Percentiles rank a stretch among this genome's conserved stretches.
phyloP scores from a whole-genome alignment of 30 jellyfish, hydroid and myxozoan species.

The Chrysaora quinquecirrha region DNA sequence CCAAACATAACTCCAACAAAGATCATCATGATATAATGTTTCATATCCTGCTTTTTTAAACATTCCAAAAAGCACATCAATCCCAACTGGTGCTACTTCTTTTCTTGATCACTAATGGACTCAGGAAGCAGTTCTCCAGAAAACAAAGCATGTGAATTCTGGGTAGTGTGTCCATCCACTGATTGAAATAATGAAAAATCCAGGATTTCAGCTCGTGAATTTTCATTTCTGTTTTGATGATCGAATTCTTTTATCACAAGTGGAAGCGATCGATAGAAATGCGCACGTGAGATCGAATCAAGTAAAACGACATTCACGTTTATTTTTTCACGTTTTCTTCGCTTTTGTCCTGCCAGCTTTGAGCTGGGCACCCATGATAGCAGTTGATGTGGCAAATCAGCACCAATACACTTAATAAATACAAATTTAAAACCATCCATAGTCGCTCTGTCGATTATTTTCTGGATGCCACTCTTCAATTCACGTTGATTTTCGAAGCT shows the following conservation, averaged over 20 bases:
- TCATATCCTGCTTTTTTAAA: slow-evolving; percentile 70
- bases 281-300: slow-evolving; percentile 89
- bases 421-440: slow-evolving; percentile 22
- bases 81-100: slow-evolving; percentile 58
- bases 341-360: too few relatives aligned
- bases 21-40: slow-evolving; percentile 78
- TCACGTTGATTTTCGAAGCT: neutral
- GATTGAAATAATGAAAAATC: slow-evolving; percentile 85
- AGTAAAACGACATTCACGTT: slow-evolving; percentile 68
- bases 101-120: slow-evolving; percentile 32
- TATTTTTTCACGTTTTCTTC: neutral
- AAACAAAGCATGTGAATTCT: slow-evolving; percentile 71
- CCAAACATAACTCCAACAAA: slow-evolving; percentile 89
- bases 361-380: neutral
- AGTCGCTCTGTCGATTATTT: neutral
- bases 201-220: slow-evolving; percentile 64
- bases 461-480: neutral
- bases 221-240: slow-evolving; percentile 19
- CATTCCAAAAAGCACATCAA: slow-evolving; percentile 23
- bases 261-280: slow-evolving; percentile 83
- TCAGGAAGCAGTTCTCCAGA: slow-evolving; percentile 81
- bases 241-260: slow-evolving; percentile 29
- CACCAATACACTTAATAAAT: slow-evolving; percentile 15
- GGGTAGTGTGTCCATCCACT: slow-evolving; percentile 89
- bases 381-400: neutral